phyloP scores from a whole-genome alignment of 2,797 vertebrate genomes.

The Sciurus carolinensis region DNA sequence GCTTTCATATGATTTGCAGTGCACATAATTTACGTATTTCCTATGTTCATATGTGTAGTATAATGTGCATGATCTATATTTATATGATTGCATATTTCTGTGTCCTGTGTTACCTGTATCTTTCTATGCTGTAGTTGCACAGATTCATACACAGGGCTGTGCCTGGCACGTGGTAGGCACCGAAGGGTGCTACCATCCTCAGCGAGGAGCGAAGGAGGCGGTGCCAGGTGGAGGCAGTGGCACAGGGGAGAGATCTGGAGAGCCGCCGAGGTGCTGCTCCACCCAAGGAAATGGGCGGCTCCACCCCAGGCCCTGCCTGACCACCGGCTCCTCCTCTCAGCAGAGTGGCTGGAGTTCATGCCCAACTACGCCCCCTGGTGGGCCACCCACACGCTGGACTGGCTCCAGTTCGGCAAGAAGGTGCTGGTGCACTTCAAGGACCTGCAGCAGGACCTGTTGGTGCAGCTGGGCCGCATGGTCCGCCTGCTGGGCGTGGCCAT shows the following conservation, averaged over 20 bases:
- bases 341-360: slow-evolving; percentile 99
- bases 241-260: not conserved
- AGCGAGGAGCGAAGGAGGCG: not conserved
- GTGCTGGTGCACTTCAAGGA: slow-evolving; percentile 96
- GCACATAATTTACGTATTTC: not conserved
- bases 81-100: not conserved
- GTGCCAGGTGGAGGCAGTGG: not conserved
- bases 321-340: not conserved
- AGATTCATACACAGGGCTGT: not conserved
- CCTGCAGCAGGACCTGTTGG: slow-evolving; percentile 95
- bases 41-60: too few relatives aligned
- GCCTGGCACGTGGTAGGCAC: not conserved
- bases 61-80: too few relatives aligned
- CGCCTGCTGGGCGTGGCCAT: slow-evolving; percentile 92
- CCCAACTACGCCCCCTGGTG: slow-evolving; percentile 98
- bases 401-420: slow-evolving; percentile 95
- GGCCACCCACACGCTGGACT: slow-evolving; percentile 97
- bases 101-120: fast-evolving
- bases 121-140: not conserved
- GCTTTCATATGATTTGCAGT: too few relatives aligned
- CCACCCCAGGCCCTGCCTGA: not conserved
- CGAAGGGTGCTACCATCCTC: not conserved
- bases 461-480: slow-evolving; percentile 95
- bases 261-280: too few relatives aligned
- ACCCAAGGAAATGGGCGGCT: too few relatives aligned